Conservation (phyloP, 1,140 invertebrate species). For the Drosophila truncata region DNA sequence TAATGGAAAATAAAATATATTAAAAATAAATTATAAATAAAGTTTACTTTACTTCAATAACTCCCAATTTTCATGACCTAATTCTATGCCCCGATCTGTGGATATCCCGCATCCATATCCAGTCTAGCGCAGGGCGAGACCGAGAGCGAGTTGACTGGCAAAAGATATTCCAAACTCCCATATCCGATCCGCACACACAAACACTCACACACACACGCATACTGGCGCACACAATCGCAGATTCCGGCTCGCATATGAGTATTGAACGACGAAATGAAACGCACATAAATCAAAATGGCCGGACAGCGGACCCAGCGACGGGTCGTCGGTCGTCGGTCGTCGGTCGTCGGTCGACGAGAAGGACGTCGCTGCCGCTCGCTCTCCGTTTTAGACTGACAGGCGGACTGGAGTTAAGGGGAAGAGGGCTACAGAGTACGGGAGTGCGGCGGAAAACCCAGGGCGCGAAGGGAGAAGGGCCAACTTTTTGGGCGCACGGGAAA, state of each 20-base stretch:
- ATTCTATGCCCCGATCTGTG: slow-evolving; percentile 12
- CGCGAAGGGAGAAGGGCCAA: slow-evolving; percentile 26
- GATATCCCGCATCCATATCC: slow-evolving; percentile 44
- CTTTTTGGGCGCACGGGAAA: slow-evolving; percentile 74
- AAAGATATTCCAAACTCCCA: slow-evolving; percentile 84
- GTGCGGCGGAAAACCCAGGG: slow-evolving; percentile 36
- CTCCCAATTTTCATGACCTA: neutral
- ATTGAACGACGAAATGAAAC: slow-evolving; percentile 85
- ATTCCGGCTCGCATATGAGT: slow-evolving; percentile 78
- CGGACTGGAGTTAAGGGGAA: slow-evolving; percentile 45
- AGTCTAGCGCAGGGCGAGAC: slow-evolving; percentile 23
- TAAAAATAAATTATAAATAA: neutral
- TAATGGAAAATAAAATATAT: neutral
- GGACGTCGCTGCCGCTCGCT: slow-evolving; percentile 28
- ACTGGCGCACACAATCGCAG: slow-evolving; percentile 50
- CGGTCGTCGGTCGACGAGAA: slow-evolving; percentile 30
- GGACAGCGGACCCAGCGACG: slow-evolving; percentile 75
- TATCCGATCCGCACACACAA: slow-evolving; percentile 81
- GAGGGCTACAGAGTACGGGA: slow-evolving; percentile 6
- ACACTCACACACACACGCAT: slow-evolving; percentile 51
- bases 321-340: slow-evolving; percentile 63
- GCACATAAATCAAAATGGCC: slow-evolving; percentile 85
- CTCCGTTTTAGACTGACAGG: slow-evolving; percentile 76
- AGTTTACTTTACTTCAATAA: neutral
- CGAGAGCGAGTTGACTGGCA: slow-evolving; percentile 54